These are phyloP conservation scores for Drosophila subobscura DNA, from an alignment of 1,140 invertebrate genomes.

Conservation along the genomic window DNA sequence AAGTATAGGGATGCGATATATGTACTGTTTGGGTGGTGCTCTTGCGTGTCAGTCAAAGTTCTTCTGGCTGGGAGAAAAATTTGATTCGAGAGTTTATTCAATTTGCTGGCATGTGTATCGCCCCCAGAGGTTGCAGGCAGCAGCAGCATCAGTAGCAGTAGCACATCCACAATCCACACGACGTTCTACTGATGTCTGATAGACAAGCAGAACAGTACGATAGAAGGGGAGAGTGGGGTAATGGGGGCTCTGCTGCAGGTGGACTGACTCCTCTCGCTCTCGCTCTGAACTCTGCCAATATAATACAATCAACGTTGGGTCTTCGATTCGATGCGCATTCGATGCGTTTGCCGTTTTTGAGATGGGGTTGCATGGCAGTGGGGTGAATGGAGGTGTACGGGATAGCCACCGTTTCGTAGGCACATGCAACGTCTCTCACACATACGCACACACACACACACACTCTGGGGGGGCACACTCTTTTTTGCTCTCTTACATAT, in stretches of 20 bases:
- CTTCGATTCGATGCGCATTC: constrained; percentile 75
- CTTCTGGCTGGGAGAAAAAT: constrained; percentile 67
- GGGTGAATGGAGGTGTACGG: not conserved
- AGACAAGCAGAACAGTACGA: constrained; percentile 34
- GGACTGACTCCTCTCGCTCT: not conserved
- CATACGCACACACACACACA: constrained; percentile 6
- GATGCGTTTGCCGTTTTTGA: constrained; percentile 70
- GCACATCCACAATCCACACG: constrained; percentile 29
- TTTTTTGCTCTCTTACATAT: constrained; percentile 39
- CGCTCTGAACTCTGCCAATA: constrained; percentile 56
- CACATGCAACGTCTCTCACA: constrained; percentile 1
- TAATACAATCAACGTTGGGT: constrained; percentile 77
- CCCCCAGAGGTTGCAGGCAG: no score
- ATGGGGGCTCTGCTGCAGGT: not conserved
- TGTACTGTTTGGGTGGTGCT: not conserved
- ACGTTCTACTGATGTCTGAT: constrained; percentile 55
- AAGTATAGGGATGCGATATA: no score
- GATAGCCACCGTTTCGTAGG: constrained; percentile 64
- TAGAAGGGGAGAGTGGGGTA: constrained; percentile 1
- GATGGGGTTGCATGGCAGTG: constrained; percentile 24
- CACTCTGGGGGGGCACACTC: constrained; percentile 22
- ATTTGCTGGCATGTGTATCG: constrained; percentile 64
- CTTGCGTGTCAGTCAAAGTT: constrained; percentile 56
- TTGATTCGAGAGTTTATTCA: constrained; percentile 81
- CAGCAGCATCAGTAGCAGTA: constrained; percentile 1